Evolutionary conservation across 1,140 invertebrate species (phyloP).

Genomic region (Polypedilum vanderplanki): DNA sequence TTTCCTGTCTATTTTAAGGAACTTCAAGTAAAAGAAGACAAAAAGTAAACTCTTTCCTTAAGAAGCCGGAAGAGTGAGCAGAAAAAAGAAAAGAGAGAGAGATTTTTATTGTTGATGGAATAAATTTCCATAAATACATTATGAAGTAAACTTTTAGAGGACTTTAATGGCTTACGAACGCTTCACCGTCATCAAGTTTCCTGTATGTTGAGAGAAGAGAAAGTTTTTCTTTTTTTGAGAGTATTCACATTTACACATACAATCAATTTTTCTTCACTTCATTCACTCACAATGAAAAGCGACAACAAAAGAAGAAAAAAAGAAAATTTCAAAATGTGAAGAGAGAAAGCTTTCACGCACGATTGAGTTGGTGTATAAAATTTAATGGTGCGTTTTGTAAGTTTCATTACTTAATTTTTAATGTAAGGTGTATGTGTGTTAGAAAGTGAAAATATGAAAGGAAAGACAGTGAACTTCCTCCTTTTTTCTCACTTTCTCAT

Average conservation of each 20-base stretch:
- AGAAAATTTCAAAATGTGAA: background rate
- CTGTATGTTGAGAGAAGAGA: background rate
- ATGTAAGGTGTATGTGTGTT: background rate
- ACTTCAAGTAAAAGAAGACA: too few species aligned
- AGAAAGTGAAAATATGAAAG: background rate
- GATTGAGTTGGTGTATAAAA: conserved; percentile 20
- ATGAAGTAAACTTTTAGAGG: background rate
- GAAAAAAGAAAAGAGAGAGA: too few species aligned
- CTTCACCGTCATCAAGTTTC: background rate
- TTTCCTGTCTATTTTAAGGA: too few species aligned
- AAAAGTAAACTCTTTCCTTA: too few species aligned
- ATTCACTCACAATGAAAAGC: background rate
- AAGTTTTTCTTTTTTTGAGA: too few species aligned
- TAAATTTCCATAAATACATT: conserved; percentile 28
- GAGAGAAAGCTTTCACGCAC: conserved; percentile 16
- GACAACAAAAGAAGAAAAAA: background rate
- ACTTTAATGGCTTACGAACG: conserved; percentile 5
- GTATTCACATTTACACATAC: background rate
- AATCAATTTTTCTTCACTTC: too few species aligned
- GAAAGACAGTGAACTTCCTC: too few species aligned
- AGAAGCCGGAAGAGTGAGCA: too few species aligned
- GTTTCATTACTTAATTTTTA: conserved; percentile 27
- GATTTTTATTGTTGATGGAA: conserved; percentile 19
- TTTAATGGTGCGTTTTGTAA: conserved; percentile 12
- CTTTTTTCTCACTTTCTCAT: too few species aligned